These are phyloP conservation scores for Oreotrochilus melanogaster DNA, from an alignment of 2,113 vertebrate species.

Conservation along the genomic window DNA sequence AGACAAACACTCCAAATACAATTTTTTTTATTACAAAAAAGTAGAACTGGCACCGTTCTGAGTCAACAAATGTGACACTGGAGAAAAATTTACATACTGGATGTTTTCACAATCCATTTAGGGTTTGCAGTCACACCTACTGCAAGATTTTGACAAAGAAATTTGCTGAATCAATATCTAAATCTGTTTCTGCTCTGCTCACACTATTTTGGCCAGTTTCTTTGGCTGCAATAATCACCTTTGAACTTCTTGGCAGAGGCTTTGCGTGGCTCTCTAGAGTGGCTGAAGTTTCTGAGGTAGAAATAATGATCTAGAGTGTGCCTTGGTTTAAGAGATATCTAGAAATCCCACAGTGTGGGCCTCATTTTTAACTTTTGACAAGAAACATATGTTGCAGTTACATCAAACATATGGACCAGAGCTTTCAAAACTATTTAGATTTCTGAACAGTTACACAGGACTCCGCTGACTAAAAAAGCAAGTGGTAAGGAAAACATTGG, in stretches of 20 bases:
- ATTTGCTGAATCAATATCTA: background rate
- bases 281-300: background rate
- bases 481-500: background rate
- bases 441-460: background rate
- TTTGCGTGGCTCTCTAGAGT: background rate
- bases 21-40: background rate
- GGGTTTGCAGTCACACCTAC: background rate
- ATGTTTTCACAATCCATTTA: conserved; percentile 2
- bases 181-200: background rate
- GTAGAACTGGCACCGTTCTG: background rate
- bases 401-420: background rate
- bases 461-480: background rate
- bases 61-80: background rate
- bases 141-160: background rate
- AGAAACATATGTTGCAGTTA: background rate
- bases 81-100: background rate
- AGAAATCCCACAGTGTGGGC: background rate
- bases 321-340: background rate
- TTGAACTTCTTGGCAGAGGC: background rate
- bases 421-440: background rate
- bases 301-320: background rate
- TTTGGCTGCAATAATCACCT: background rate
- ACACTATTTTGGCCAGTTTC: background rate
- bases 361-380: background rate
- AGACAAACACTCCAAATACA: background rate